A percentile compares a stretch with the other conserved stretches of the same genome.
These are phyloP conservation scores for Acanthoscelides obtectus DNA, from an alignment of 2,888 invertebrate genomes.

Conservation along the genomic window DNA sequence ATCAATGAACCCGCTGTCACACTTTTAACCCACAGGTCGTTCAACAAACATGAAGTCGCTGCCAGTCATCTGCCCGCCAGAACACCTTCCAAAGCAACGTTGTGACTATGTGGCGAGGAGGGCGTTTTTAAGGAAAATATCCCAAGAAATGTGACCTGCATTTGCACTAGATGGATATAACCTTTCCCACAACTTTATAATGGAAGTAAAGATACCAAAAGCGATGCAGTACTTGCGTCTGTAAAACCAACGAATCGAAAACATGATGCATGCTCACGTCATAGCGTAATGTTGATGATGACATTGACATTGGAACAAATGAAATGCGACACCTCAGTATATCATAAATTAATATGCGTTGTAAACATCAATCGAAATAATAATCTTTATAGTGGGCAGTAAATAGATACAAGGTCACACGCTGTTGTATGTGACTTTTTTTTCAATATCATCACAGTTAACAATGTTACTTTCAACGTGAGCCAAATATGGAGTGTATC, in stretches of 20 bases:
- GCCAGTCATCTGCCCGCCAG: too few species aligned
- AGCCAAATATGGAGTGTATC: neutral
- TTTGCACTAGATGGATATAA: too few species aligned
- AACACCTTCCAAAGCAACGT: too few species aligned
- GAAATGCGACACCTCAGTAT: neutral
- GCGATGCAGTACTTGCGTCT: too few species aligned
- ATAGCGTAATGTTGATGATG: neutral
- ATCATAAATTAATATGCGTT: slow-evolving; percentile 5
- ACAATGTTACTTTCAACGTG: slow-evolving; percentile 5
- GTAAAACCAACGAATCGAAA: neutral
- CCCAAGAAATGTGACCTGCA: too few species aligned
- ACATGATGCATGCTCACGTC: neutral
- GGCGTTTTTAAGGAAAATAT: too few species aligned
- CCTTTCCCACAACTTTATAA: too few species aligned
- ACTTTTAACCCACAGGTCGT: too few species aligned
- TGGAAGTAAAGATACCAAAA: too few species aligned
- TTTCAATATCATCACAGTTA: slow-evolving; percentile 5
- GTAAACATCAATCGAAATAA: slow-evolving; percentile 7
- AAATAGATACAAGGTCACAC: slow-evolving; percentile 12
- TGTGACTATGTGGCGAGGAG: too few species aligned
- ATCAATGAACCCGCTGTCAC: too few species aligned
- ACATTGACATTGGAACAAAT: slow-evolving; percentile 12
- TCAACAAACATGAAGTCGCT: too few species aligned
- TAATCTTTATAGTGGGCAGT: slow-evolving; percentile 5
- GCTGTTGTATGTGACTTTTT: slow-evolving; percentile 3